phyloP scores from a whole-genome alignment of 2,113 vertebrate species.

The Crotalus tigris region DNA sequence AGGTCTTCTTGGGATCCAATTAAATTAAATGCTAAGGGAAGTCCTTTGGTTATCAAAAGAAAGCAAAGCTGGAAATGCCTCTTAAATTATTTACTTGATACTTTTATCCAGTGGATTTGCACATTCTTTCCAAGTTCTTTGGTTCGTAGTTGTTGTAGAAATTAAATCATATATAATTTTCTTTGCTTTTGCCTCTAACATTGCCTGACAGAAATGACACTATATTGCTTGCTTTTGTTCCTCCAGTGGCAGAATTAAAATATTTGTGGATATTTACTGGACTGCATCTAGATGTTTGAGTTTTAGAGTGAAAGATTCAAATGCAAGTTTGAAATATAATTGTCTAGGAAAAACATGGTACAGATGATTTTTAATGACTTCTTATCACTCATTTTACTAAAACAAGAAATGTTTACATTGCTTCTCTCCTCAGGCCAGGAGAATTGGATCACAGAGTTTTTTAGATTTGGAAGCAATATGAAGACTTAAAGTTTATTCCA shows the following conservation, averaged over 20 bases:
- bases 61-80: neutral
- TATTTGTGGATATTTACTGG: neutral
- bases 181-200: neutral
- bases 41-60: neutral
- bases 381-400: neutral
- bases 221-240: neutral
- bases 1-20: neutral
- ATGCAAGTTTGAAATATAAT: neutral
- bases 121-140: neutral
- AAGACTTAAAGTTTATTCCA: neutral
- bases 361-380: neutral
- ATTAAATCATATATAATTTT: neutral
- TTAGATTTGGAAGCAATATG: neutral
- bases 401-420: neutral
- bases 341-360: neutral
- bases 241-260: neutral
- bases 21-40: neutral
- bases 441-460: neutral
- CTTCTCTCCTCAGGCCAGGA: neutral
- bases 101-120: neutral
- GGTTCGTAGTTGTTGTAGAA: neutral
- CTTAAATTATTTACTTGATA: neutral
- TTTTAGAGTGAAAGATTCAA: neutral
- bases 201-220: neutral
- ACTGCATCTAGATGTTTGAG: neutral